These are phyloP conservation scores for Aleiodes leptofemur DNA, from an alignment of 2,888 invertebrate genomes.

Conservation along the genomic window DNA sequence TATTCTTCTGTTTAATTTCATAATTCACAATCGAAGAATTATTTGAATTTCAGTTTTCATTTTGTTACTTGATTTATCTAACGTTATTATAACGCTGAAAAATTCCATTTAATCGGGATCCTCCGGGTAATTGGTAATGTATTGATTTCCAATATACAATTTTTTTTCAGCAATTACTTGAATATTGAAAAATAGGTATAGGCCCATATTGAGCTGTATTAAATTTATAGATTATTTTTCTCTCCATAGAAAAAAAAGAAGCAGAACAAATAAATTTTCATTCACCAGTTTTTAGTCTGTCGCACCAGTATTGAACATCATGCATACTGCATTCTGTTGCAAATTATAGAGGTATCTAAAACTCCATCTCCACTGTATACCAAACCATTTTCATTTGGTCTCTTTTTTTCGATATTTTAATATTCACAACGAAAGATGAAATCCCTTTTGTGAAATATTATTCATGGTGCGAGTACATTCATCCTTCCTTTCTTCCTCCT, in stretches of 20 bases:
- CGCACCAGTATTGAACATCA: not conserved
- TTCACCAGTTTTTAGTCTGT: not conserved
- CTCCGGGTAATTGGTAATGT: too few relatives aligned
- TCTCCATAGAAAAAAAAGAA: not conserved
- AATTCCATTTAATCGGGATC: too few relatives aligned
- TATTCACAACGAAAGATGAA: slow-evolving; percentile 64
- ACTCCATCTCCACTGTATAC: slow-evolving; percentile 4
- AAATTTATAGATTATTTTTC: not conserved
- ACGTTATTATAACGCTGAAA: too few relatives aligned
- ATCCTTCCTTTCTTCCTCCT: slow-evolving; percentile 42
- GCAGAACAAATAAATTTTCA: not conserved
- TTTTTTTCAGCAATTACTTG: too few relatives aligned
- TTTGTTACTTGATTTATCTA: too few relatives aligned
- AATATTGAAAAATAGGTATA: too few relatives aligned
- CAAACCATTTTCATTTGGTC: slow-evolving; percentile 55
- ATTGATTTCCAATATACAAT: too few relatives aligned
- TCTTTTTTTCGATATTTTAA: slow-evolving; percentile 67
- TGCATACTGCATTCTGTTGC: slow-evolving; percentile 13
- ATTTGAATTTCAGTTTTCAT: too few relatives aligned
- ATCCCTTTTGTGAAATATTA: slow-evolving; percentile 63
- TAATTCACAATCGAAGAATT: too few relatives aligned
- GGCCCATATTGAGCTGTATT: not conserved
- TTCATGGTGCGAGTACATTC: slow-evolving; percentile 60
- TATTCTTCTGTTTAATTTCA: too few relatives aligned
- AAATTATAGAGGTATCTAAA: not conserved